Conservation (phyloP, 2,888 invertebrate species). For the Mythimna lalbum region DNA sequence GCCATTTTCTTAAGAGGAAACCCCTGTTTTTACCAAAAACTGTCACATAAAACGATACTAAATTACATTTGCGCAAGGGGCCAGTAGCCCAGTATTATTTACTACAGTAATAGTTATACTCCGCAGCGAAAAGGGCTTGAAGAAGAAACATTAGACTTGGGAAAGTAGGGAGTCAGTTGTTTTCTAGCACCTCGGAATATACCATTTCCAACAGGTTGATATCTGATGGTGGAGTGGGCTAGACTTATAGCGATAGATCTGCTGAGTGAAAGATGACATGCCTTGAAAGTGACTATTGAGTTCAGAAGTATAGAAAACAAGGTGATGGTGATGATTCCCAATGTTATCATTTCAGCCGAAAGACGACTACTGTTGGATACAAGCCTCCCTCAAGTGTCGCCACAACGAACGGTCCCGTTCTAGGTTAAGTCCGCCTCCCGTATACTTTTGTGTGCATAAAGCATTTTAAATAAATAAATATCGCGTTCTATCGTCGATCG, state of each 20-base stretch:
- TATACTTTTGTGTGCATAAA: no score
- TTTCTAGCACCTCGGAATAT: not conserved
- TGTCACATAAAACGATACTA: conserved; percentile 57
- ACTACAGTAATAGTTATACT: conserved; percentile 38
- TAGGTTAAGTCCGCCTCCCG: no score
- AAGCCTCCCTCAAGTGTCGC: no score
- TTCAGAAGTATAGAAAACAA: no score
- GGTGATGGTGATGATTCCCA: no score
- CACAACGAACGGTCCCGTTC: no score
- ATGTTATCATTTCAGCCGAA: no score
- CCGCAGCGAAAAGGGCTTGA: not conserved
- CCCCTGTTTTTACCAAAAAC: conserved; percentile 50
- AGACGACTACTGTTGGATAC: no score
- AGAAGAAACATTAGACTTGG: not conserved
- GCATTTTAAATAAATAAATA: no score
- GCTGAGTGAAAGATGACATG: no score
- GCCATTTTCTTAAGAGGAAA: conserved; percentile 55
- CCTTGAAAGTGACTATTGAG: no score
- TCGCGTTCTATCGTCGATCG: no score
- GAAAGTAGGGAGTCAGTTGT: not conserved
- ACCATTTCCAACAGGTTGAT: not conserved
- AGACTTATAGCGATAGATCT: not conserved
- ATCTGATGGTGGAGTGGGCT: not conserved
- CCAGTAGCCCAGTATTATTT: conserved; percentile 46
- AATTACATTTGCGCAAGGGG: conserved; percentile 51